phyloP scores from a whole-genome alignment of 2,888 invertebrate species.

The Orchesellides sinensis region DNA sequence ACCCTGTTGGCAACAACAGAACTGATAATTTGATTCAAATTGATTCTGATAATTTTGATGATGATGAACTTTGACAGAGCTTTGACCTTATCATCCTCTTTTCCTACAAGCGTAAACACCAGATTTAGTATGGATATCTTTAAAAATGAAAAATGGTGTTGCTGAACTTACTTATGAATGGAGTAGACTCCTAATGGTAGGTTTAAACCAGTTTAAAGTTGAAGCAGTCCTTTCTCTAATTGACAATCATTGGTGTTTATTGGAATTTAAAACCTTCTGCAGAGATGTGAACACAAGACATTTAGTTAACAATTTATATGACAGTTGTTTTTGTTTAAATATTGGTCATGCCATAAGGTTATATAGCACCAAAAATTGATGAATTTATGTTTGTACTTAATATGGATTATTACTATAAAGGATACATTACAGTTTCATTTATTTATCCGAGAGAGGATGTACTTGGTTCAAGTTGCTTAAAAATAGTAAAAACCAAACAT shows the following conservation, averaged over 20 bases:
- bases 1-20: background rate
- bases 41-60: background rate
- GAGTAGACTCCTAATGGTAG: no score
- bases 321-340: background rate
- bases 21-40: background rate
- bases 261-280: no score
- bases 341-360: background rate
- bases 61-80: slow-evolving; percentile 10
- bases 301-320: background rate
- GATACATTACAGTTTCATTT: no score
- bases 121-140: no score
- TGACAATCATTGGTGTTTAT: background rate
- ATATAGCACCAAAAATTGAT: background rate
- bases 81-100: no score
- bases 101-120: no score
- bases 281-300: no score
- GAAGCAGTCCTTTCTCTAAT: background rate
- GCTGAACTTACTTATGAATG: slow-evolving; percentile 9
- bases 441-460: no score
- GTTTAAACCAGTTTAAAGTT: slow-evolving; percentile 12
- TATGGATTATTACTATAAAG: no score
- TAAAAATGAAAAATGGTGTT: background rate
- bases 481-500: no score
- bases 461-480: no score
- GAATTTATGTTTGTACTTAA: no score